Evolutionary conservation across 2,113 vertebrate species (phyloP).

Genomic region (Misgurnus mizolepis): DNA sequence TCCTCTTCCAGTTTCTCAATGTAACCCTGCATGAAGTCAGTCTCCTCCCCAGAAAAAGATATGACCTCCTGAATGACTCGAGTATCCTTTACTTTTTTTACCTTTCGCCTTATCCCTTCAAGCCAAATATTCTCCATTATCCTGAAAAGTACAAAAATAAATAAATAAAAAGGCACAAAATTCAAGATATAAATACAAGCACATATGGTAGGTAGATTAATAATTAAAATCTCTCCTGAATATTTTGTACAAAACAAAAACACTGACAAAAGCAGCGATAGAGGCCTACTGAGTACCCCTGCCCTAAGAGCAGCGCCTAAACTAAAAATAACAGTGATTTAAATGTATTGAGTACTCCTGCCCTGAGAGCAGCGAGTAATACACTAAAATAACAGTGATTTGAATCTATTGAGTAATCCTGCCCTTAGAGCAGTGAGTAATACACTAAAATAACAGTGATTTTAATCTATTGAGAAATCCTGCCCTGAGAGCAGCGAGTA

Average conservation of each 20-base stretch:
- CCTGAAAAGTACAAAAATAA: not conserved
- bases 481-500: no score
- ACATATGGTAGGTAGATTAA: no score
- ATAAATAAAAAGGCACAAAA: not conserved
- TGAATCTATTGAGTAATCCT: no score
- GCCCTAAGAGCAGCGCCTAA: no score
- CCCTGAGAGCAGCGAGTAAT: no score
- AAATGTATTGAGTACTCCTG: no score
- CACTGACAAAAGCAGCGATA: not conserved
- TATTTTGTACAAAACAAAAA: not conserved
- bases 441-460: no score
- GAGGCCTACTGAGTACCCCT: no score
- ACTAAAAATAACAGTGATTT: no score
- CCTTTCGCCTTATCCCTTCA: not conserved
- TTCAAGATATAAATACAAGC: not conserved
- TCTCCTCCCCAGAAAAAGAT: conserved; percentile 4
- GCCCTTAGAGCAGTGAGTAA: no score
- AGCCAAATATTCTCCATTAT: conserved; percentile 24
- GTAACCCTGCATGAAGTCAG: conserved; percentile 24
- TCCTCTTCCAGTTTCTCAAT: conserved; percentile 21
- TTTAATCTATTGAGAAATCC: no score
- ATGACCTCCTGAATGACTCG: conserved; percentile 10
- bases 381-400: no score
- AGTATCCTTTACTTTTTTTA: conserved; percentile 17
- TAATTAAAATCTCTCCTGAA: not conserved